Percentiles rank a stretch among this genome's conserved stretches.
Evolutionary conservation across 2,888 invertebrate species (phyloP).

Genomic region (Aphidius colemani): DNA sequence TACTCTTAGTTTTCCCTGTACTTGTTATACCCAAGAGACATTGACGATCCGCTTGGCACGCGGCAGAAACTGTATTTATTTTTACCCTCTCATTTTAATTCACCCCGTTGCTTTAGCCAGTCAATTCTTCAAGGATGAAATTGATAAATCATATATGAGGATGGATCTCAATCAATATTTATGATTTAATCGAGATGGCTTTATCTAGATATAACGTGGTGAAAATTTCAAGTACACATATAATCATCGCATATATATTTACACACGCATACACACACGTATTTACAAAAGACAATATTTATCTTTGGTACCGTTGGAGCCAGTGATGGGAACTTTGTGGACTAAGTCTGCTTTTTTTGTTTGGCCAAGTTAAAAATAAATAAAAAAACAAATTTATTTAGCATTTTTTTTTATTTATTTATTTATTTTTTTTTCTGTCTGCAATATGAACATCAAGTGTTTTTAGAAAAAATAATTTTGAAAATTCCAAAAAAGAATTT

Average conservation of each 20-base stretch:
- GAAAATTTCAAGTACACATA: background rate
- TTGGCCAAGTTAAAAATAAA: too few species aligned
- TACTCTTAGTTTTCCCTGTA: too few species aligned
- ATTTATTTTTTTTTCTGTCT: background rate
- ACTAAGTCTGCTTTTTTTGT: too few species aligned
- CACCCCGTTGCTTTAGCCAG: constrained; percentile 1
- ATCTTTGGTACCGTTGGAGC: too few species aligned
- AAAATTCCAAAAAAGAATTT: background rate
- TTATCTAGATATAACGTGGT: background rate
- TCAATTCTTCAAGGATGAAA: background rate
- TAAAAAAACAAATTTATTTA: too few species aligned
- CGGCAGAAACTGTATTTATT: constrained; percentile 5
- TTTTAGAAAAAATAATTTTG: background rate
- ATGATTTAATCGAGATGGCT: constrained; percentile 25
- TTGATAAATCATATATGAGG: constrained; percentile 6
- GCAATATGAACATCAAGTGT: background rate
- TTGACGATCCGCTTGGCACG: constrained; percentile 32
- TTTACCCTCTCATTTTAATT: constrained; percentile 11
- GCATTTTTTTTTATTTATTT: background rate
- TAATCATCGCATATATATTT: background rate
- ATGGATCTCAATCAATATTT: constrained; percentile 28
- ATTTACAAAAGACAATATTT: constrained; percentile 11
- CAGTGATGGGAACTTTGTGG: too few species aligned
- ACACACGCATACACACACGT: constrained; percentile 5
- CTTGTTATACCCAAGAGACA: constrained; percentile 36